These are phyloP conservation scores for Danio jaintianensis DNA, from an alignment of 2,797 vertebrate species.

Conservation along the genomic window DNA sequence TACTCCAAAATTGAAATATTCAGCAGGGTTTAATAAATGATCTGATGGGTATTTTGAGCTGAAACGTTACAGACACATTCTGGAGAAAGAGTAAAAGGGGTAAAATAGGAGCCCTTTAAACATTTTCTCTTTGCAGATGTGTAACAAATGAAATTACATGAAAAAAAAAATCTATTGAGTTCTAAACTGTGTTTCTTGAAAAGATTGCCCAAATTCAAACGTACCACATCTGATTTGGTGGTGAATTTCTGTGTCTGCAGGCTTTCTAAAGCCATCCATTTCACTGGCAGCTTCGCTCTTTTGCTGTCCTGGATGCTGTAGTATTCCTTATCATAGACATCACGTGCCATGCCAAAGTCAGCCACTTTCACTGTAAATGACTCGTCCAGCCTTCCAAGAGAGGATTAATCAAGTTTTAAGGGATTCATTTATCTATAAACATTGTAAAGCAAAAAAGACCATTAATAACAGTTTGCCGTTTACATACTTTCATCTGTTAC, in stretches of 20 bases:
- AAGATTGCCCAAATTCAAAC: not conserved
- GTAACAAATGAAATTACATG: no score
- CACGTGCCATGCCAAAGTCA: constrained; percentile 95
- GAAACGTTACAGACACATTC: no score
- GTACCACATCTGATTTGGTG: constrained; percentile 95
- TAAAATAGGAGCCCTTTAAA: no score
- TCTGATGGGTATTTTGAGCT: no score
- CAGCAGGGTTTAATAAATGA: no score
- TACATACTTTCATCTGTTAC: constrained; percentile 55
- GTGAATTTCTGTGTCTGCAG: constrained; percentile 97
- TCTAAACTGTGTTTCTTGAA: not conserved
- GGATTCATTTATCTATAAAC: not conserved
- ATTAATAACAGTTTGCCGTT: not conserved
- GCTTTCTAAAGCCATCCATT: constrained; percentile 99
- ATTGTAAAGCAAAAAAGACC: not conserved
- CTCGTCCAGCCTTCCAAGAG: constrained; percentile 88
- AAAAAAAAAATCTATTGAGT: no score
- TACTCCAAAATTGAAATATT: no score
- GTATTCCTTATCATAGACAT: constrained; percentile 95
- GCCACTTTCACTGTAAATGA: constrained; percentile 95
- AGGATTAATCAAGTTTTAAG: not conserved
- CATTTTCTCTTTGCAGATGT: no score
- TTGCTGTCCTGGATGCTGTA: constrained; percentile 90
- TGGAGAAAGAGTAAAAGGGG: no score
- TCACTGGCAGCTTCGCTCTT: constrained; percentile 92